These are phyloP conservation scores for Drosophila subpulchrella DNA, from an alignment of 1,140 invertebrate genomes.

Conservation along the genomic window DNA sequence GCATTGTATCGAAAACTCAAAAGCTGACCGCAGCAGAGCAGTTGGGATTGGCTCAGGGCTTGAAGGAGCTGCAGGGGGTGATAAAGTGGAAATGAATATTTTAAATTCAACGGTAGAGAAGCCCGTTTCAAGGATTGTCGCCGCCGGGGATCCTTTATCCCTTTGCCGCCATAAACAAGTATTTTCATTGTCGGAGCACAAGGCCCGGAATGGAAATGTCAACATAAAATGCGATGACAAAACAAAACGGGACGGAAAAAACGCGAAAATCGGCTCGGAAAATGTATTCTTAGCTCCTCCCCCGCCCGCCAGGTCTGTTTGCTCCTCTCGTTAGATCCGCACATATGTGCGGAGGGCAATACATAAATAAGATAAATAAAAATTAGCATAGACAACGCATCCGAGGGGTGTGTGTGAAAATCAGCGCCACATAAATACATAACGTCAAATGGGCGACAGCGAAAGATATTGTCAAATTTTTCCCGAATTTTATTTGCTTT, in stretches of 20 bases:
- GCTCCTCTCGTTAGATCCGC: constrained; percentile 21
- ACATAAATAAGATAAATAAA: constrained; percentile 77
- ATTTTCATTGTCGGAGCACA: constrained; percentile 62
- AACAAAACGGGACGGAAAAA: constrained; percentile 24
- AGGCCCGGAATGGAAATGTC: constrained; percentile 42
- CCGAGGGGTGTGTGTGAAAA: constrained; percentile 30
- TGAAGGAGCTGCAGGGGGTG: neutral
- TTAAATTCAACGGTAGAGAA: neutral
- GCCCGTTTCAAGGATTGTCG: neutral
- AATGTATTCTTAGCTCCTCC: constrained; percentile 37
- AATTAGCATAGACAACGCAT: constrained; percentile 74
- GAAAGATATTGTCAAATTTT: constrained; percentile 60
- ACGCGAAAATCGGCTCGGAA: constrained; percentile 37
- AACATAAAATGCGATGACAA: constrained; percentile 40
- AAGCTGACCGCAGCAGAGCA: neutral
- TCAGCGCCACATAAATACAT: constrained; percentile 58
- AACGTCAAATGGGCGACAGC: constrained; percentile 36
- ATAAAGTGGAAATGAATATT: constrained; percentile 8
- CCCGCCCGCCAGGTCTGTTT: constrained; percentile 12
- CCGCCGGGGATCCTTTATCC: constrained; percentile 2
- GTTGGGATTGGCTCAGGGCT: neutral
- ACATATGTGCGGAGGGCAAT: constrained; percentile 38
- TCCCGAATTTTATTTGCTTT: constrained; percentile 58
- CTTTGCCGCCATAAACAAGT: constrained; percentile 59
- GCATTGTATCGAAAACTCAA: neutral